These are phyloP conservation scores for Platorchestia sp. DNA, from an alignment of 1,140 invertebrate species.

Conservation along the genomic window DNA sequence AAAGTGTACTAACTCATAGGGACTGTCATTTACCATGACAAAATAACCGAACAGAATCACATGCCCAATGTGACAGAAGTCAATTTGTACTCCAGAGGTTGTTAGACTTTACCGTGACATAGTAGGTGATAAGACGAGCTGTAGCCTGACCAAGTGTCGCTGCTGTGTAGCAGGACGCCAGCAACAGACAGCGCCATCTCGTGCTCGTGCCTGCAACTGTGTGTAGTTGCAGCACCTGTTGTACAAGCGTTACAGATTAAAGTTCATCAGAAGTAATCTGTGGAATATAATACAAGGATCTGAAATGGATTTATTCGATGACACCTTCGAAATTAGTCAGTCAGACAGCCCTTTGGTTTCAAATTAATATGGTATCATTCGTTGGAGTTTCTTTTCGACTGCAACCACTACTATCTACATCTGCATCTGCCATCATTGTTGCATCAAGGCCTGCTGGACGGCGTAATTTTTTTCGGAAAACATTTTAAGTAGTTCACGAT, in stretches of 20 bases:
- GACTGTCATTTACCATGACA: neutral
- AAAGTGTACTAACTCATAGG: neutral
- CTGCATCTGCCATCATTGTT: too few relatives aligned
- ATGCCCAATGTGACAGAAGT: neutral
- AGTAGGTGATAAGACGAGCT: neutral
- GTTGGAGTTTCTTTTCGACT: too few relatives aligned
- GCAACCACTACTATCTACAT: too few relatives aligned
- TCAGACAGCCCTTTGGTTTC: too few relatives aligned
- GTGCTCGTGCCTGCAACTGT: neutral
- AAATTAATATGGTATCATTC: too few relatives aligned
- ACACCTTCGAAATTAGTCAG: too few relatives aligned
- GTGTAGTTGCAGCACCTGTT: neutral
- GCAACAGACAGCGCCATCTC: neutral
- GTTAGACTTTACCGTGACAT: neutral
- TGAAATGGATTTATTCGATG: too few relatives aligned
- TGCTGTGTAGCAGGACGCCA: neutral
- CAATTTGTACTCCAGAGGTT: neutral
- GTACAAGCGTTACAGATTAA: neutral
- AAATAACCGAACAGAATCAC: neutral
- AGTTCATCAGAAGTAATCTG: too few relatives aligned
- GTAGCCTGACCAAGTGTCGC: neutral
- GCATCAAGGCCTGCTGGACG: too few relatives aligned
- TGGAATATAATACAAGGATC: too few relatives aligned
- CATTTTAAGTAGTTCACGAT: too few relatives aligned
- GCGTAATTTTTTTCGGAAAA: too few relatives aligned